A percentile compares a stretch with the other conserved stretches of the same genome.
phyloP scores from a whole-genome alignment of 2,113 vertebrate species.

The Syngnathus scovelli region DNA sequence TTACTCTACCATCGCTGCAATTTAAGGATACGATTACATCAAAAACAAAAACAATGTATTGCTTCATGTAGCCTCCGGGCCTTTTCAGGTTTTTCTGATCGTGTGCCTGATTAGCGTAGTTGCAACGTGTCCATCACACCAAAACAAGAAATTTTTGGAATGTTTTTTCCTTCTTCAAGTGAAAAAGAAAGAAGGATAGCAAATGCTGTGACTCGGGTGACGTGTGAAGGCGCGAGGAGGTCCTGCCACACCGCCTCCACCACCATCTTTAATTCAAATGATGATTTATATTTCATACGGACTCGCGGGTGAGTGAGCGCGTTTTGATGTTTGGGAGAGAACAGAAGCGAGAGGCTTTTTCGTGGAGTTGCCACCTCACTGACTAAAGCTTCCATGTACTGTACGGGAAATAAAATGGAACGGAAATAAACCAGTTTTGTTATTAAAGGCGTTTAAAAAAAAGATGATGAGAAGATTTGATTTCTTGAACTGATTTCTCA shows the following conservation, averaged over 20 bases:
- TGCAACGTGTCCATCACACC: slow-evolving; percentile 33
- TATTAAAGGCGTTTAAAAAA: too few species aligned
- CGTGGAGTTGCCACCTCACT: not conserved
- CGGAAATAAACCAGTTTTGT: not conserved
- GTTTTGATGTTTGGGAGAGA: slow-evolving; percentile 3
- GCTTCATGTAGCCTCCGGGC: slow-evolving; percentile 7
- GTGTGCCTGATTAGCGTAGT: not conserved
- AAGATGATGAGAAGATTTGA: too few species aligned
- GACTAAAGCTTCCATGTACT: not conserved
- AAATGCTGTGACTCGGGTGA: slow-evolving; percentile 41
- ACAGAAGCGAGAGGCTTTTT: slow-evolving; percentile 15
- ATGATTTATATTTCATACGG: slow-evolving; percentile 48
- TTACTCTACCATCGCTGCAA: not conserved
- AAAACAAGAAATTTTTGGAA: not conserved
- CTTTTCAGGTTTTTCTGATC: slow-evolving; percentile 23
- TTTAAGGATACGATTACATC: not conserved
- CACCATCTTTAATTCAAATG: slow-evolving; percentile 58
- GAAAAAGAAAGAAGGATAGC: slow-evolving; percentile 34
- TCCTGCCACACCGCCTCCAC: slow-evolving; percentile 21
- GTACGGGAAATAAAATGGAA: not conserved
- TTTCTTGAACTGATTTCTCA: too few species aligned
- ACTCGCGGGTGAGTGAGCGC: slow-evolving; percentile 8
- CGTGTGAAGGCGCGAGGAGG: slow-evolving; percentile 38
- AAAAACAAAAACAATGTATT: not conserved
- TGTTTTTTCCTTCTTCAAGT: slow-evolving; percentile 13